Evolutionary conservation across 2,797 vertebrate species (phyloP).

Genomic region (Sciurus vulgaris): DNA sequence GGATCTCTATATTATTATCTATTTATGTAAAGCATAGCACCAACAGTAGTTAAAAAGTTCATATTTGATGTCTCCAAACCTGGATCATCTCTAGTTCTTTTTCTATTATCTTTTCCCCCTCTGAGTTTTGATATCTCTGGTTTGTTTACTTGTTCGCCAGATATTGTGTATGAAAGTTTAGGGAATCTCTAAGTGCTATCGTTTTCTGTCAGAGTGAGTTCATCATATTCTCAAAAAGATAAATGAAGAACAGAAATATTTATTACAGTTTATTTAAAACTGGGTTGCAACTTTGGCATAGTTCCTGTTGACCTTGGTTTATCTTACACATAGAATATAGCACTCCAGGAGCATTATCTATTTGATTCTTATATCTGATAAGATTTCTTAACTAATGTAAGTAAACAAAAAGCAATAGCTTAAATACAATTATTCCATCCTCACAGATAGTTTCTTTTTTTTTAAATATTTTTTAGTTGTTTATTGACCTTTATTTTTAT

Average conservation of each 20-base stretch:
- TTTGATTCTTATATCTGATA: constrained; percentile 6
- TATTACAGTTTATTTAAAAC: neutral
- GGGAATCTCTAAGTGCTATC: neutral
- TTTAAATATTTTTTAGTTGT: too few relatives aligned
- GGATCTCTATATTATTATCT: neutral
- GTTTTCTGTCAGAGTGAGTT: constrained; percentile 27
- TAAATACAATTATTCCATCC: neutral
- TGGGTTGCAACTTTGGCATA: neutral
- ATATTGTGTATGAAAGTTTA: neutral
- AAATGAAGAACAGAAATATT: neutral
- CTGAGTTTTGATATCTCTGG: neutral
- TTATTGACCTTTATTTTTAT: too few relatives aligned
- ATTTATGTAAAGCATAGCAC: neutral
- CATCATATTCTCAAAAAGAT: neutral
- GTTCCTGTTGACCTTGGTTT: neutral
- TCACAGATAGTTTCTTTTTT: neutral
- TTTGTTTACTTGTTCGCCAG: neutral
- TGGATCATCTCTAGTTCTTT: neutral
- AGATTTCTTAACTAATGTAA: neutral
- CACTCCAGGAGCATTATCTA: neutral
- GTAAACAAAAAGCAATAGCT: neutral
- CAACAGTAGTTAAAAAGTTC: neutral
- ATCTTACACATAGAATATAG: neutral
- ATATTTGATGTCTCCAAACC: neutral
- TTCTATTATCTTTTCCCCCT: neutral